phyloP scores from a whole-genome alignment of 1,140 invertebrate species.

The Riptortus pedestris region DNA sequence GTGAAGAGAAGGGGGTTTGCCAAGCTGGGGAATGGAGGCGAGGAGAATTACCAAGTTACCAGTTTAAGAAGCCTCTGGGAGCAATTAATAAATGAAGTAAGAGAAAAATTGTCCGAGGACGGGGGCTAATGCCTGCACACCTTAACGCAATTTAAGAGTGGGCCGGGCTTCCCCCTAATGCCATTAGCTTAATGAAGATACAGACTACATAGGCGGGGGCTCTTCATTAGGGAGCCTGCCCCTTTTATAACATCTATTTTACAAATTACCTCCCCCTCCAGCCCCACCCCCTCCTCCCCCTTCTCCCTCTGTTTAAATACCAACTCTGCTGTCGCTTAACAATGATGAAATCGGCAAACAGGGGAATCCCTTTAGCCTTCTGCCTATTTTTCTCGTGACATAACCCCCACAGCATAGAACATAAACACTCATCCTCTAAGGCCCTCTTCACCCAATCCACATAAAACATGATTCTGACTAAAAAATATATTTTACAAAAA shows the following conservation, averaged over 20 bases:
- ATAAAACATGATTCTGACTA: too few relatives aligned
- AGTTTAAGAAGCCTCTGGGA: constrained; percentile 8
- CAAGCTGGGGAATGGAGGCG: too few relatives aligned
- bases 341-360: constrained; percentile 22
- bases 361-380: constrained; percentile 8
- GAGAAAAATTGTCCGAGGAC: constrained; percentile 6
- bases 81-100: constrained; percentile 22
- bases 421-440: too few relatives aligned
- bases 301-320: constrained; percentile 19
- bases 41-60: constrained; percentile 16
- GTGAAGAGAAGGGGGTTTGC: neutral
- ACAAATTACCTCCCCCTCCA: constrained; percentile 16
- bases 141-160: constrained; percentile 1
- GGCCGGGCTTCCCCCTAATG: constrained; percentile 10
- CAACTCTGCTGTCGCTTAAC: neutral
- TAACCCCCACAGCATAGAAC: too few relatives aligned
- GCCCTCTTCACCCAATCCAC: too few relatives aligned
- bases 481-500: too few relatives aligned
- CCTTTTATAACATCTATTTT: constrained; percentile 25
- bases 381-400: too few relatives aligned
- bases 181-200: constrained; percentile 27
- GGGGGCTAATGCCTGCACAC: neutral
- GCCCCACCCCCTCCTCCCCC: neutral
- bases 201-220: constrained; percentile 10
- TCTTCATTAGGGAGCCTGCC: constrained; percentile 17